Evolutionary conservation across 2,888 invertebrate genomes (phyloP), one percentile per base, ranked within the genome.

Genomic region (Furcula furcula): DNA sequence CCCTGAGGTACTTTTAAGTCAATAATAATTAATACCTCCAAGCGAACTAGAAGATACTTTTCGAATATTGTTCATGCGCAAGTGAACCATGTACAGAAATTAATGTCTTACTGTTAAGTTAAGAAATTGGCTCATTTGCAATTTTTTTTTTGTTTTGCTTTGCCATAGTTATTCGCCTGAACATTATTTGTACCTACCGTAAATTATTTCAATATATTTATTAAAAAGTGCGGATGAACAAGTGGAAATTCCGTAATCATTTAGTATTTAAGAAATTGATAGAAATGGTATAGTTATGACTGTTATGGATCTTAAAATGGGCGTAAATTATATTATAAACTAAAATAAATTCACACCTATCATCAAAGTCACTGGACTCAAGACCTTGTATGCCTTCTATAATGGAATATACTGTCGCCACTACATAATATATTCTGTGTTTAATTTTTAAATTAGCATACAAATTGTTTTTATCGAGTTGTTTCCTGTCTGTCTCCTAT

Each of bases 391-490:
- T 26, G 29, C 38, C 38, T 33, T 31, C 20, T 46, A 29, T 46
- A 25, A 34, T 37, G 34, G 37, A 44, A 40, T 48, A 36, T 44
- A 35, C 28, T 36, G 40, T 31, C 39, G 37, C 36, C 14, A 30
- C 31, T 31, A 20, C 18, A 30, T 36, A 34, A 38, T 32, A 32
- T 38, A 55, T 55, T 55, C 29, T 5, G 34, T 47, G 47, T 41
- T 37, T 51, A 36, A 40, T 36, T 36, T 34, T 22, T 27, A 20
- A 10, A 42, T 55, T 55, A 40, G 38, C 53, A 51, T 55, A 42
- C 30, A 33, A 36, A 55, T 51, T 22, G 37, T 40, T 39, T 36
- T 36, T 46, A 28, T 36, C 33, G 31, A 38, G 40, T 32, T 46
- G 38, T 38, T 29, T 36, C 30, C 18, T 18, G 19, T 31, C 23